Percentiles rank a stretch among this genome's conserved stretches.
Evolutionary conservation across 2,888 invertebrate species (phyloP).

Genomic region (Ophioninae sp.): DNA sequence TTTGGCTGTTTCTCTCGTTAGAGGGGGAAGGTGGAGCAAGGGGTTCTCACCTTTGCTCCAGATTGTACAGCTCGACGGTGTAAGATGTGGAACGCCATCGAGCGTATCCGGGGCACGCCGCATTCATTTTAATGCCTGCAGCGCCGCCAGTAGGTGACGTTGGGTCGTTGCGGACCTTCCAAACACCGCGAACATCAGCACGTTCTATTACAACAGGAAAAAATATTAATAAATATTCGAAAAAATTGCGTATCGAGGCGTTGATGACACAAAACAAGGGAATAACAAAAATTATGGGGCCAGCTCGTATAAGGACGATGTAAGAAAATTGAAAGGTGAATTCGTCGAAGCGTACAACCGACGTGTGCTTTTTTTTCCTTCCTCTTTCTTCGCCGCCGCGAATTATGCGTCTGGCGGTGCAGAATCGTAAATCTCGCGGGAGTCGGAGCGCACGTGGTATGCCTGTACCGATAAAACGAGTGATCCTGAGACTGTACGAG

Average conservation of each 20-base stretch:
- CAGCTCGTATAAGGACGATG: slow-evolving; percentile 45
- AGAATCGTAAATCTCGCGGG: slow-evolving; percentile 50
- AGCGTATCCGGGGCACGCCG: slow-evolving; percentile 72
- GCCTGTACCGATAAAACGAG: slow-evolving; percentile 45
- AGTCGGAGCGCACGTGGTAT: slow-evolving; percentile 47
- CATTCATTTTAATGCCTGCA: slow-evolving; percentile 66
- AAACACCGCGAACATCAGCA: slow-evolving; percentile 14
- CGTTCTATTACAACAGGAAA: neutral
- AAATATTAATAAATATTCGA: slow-evolving; percentile 9
- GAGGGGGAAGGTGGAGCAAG: slow-evolving; percentile 5
- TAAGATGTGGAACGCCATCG: slow-evolving; percentile 69
- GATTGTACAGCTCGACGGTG: slow-evolving; percentile 65
- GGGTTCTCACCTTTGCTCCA: slow-evolving; percentile 72
- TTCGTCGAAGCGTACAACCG: slow-evolving; percentile 35
- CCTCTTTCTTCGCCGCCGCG: slow-evolving; percentile 33
- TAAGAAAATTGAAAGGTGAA: slow-evolving; percentile 52
- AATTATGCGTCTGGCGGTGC: slow-evolving; percentile 52
- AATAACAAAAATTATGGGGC: slow-evolving; percentile 35
- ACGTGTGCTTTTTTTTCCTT: slow-evolving; percentile 31
- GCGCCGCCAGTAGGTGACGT: slow-evolving; percentile 26
- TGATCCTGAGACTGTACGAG: slow-evolving; percentile 16
- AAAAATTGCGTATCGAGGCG: slow-evolving; percentile 6
- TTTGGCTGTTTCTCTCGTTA: slow-evolving; percentile 41
- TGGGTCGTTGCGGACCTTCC: slow-evolving; percentile 19
- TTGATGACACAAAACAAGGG: slow-evolving; percentile 23